Evolutionary conservation across 2,113 vertebrate genomes (phyloP).

Genomic region (Mohoua ochrocephala): DNA sequence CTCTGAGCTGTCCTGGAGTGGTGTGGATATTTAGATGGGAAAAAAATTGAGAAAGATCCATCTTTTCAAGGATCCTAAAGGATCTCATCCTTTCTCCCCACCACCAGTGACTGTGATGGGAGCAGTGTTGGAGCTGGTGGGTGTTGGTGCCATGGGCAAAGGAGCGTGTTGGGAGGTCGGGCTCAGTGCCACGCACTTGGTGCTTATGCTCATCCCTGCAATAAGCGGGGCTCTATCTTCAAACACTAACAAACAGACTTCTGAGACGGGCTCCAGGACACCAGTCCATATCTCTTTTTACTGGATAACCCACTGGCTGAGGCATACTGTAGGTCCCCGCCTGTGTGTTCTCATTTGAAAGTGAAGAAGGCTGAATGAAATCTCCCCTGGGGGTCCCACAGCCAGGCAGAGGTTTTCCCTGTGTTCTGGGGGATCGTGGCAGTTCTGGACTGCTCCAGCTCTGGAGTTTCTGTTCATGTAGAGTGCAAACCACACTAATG

Average conservation of each 20-base stretch:
- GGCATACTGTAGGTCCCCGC: not conserved
- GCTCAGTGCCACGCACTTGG: not conserved
- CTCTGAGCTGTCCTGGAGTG: not conserved
- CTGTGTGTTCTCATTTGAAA: not conserved
- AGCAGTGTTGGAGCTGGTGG: not conserved
- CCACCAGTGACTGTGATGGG: accelerated
- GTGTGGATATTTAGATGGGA: not conserved
- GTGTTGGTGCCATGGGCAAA: not conserved
- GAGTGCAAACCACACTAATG: not conserved
- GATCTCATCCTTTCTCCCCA: not conserved
- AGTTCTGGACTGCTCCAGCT: not conserved
- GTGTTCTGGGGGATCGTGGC: accelerated
- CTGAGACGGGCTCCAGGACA: not conserved
- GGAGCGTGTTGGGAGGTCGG: accelerated
- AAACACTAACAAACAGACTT: not conserved
- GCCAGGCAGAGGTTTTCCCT: not conserved
- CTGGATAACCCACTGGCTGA: not conserved
- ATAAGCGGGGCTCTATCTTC: not conserved
- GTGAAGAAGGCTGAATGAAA: not conserved
- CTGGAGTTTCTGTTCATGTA: not conserved
- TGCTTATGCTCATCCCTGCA: accelerated
- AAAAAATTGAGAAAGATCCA: not conserved
- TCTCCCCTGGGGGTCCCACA: not conserved
- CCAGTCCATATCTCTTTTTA: not conserved
- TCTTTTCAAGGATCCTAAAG: not conserved